Percentiles rank a stretch among this genome's conserved stretches.
Evolutionary conservation across 2,888 invertebrate species (phyloP).

Genomic region (Oscheius sp.): DNA sequence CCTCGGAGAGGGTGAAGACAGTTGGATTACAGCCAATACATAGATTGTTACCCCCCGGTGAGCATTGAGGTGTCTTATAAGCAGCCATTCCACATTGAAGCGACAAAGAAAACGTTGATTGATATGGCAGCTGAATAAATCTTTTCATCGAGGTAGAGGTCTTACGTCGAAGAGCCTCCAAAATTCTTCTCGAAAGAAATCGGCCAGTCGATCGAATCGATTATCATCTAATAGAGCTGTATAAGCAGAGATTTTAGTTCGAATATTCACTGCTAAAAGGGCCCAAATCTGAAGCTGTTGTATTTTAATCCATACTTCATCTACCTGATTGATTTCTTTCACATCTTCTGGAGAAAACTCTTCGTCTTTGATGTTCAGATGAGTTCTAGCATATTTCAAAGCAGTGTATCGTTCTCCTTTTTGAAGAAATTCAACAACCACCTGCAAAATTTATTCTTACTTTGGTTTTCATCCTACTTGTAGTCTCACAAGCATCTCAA

Average conservation of each 20-base stretch:
- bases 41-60: constrained; percentile 31
- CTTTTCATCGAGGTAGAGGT: background rate
- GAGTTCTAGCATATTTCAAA: constrained; percentile 88
- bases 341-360: constrained; percentile 71
- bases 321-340: constrained; percentile 8
- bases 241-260: constrained; percentile 66
- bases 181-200: constrained; percentile 91
- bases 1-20: constrained; percentile 83
- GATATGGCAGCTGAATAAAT: constrained; percentile 78
- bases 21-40: constrained; percentile 64
- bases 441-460: constrained; percentile 51
- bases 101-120: constrained; percentile 89
- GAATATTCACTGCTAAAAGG: constrained; percentile 40
- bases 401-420: constrained; percentile 87
- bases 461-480: constrained; percentile 33
- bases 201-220: constrained; percentile 85
- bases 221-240: constrained; percentile 76
- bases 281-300: constrained; percentile 43
- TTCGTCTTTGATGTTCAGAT: constrained; percentile 71
- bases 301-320: background rate
- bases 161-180: constrained; percentile 85
- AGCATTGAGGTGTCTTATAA: constrained; percentile 83
- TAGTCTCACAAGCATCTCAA: constrained; percentile 89
- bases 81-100: constrained; percentile 93
- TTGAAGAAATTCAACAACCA: constrained; percentile 84